Base-by-base conservation (phyloP, 1,140 invertebrate genomes). In the Aphidius ervi region DNA sequence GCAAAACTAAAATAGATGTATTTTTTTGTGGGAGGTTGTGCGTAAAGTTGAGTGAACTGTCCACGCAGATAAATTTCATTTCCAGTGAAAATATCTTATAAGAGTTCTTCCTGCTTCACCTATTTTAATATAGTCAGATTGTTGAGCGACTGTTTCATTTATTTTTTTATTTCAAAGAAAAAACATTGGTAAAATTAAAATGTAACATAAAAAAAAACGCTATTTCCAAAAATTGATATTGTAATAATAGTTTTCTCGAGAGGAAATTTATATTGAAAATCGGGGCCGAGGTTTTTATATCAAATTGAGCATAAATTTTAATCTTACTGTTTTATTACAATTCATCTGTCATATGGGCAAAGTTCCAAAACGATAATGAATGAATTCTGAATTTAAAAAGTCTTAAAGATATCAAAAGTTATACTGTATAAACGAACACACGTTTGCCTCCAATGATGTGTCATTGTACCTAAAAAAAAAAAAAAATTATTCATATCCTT, bases 41-140 rank as follows among this genome's bases (percentile, higher is more conserved):
- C 53, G 58, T 63, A 65, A 63, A 63, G 64, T 65, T 65, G 61
- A 65, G 61, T 65, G 64, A 65, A 65, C 64, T 65, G 46, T 58
- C 40, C 16, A 56, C 49, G 42, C 55, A 42, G 58, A 45, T 56
- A 62, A 54, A 62, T 59, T 58, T 46, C 46, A 46, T 55, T 41
- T 58, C 52, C 52, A 54, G 39, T 31, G 23, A 31, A 31, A 31
- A 42, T 10, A n/a, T 54, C 40, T 42, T 7, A 39, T 54, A 39
- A 9, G 4, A 42, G 47, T 58, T 63, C 23, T 31, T 31, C 23
- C 23, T 31, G 23, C 23, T 31, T 31, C 23, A 31, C 23, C 23
- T 31, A 31, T 31, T 31, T 31, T 23, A 23, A 23, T 23, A 23
- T 23, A 23, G 23, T 23, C 23, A 23, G 23, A 23, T 23, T 31